A percentile compares a stretch with the other conserved stretches of the same genome.
Evolutionary conservation across 2,888 invertebrate genomes (phyloP).

Genomic region (Andrena chrysosceles): DNA sequence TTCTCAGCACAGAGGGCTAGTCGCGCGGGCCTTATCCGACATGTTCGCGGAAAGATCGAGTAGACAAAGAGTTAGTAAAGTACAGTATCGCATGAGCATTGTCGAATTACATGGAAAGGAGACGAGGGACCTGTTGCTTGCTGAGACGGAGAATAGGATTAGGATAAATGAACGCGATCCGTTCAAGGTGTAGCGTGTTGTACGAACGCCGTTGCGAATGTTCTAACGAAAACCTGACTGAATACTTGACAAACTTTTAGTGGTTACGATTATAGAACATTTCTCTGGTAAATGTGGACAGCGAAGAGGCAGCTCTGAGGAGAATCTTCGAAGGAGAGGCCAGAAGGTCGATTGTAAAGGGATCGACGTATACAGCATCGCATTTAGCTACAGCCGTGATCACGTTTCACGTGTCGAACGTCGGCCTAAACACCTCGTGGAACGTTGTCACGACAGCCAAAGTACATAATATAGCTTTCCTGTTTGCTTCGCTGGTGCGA

Average conservation of each 20-base stretch:
- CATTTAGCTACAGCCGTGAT: slow-evolving; percentile 83
- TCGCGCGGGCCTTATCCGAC: slow-evolving; percentile 81
- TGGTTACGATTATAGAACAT: slow-evolving; percentile 68
- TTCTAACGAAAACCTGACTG: not conserved
- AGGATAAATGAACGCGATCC: slow-evolving; percentile 64
- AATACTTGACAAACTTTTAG: not conserved
- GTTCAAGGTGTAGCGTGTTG: slow-evolving; percentile 66
- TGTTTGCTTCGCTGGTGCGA: not conserved
- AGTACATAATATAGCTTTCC: slow-evolving; percentile 62
- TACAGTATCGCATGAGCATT: slow-evolving; percentile 82
- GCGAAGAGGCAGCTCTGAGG: slow-evolving; percentile 78
- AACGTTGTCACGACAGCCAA: slow-evolving; percentile 73
- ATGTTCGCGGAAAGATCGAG: slow-evolving; percentile 78
- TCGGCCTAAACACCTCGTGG: slow-evolving; percentile 70
- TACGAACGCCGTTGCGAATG: not conserved
- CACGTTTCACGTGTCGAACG: slow-evolving; percentile 81
- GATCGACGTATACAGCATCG: slow-evolving; percentile 78
- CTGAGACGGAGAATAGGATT: slow-evolving; percentile 65
- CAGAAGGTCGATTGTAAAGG: slow-evolving; percentile 77
- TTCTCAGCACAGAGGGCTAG: slow-evolving; percentile 84
- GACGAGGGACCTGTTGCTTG: slow-evolving; percentile 81
- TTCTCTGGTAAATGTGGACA: slow-evolving; percentile 72
- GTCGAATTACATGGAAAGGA: slow-evolving; percentile 81
- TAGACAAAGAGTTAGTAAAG: slow-evolving; percentile 76
- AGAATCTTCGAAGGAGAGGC: slow-evolving; percentile 83